Base-by-base conservation (phyloP, 92 coral and sea anemone species). In the Porites evermanni region DNA sequence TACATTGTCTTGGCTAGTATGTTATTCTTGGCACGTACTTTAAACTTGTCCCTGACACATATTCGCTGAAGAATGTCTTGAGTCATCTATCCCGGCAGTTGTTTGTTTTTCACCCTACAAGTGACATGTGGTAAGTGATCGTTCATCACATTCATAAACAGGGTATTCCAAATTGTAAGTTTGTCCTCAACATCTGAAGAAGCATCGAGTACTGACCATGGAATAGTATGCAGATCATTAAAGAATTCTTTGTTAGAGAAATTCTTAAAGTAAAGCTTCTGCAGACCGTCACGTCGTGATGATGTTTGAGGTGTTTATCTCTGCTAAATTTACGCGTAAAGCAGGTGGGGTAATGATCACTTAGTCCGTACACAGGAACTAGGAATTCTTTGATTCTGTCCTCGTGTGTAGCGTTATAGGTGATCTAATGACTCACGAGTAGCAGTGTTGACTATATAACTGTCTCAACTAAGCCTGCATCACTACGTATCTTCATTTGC, bases 171-270 rank as follows among this genome's bases (percentile, higher is more conserved):
- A 61, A 61, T 61, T 18, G 66, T 18, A 61, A 61, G 66, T 1
- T 61, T 61, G 66, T 3, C 66, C 14, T 61, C 66, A 61, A 61
- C 66, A 61, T 61, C 66, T 2, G 66, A 61, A 61, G n/a, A 61
- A 61, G 66, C 66, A 61, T 61, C 66, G 66, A 61, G 66, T 61
- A 61, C n/a, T 12, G 66, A 61, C 66, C 66, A 61, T 60, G 65
- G 29, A 60, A 60, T 17, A 60, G 18, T 60, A 60, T 60, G 12
- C 13, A 60, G 65, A 60, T 60, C 65, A 60, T 60, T 60, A 11
- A 60, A 11, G 18, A 60, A 60, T 11, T 60, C 65, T 60, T 60
- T 11, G 18, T 17, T 60, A 60, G 65, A 60, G 65, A 60, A 1
- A 1, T 60, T 60, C 18, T 60, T 60, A 17, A 60, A 60, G 65